Percentiles rank a stretch among this genome's conserved stretches.
These are phyloP conservation scores for Laticauda laticaudata DNA, from an alignment of 2,113 vertebrate species.

Conservation along the genomic window DNA sequence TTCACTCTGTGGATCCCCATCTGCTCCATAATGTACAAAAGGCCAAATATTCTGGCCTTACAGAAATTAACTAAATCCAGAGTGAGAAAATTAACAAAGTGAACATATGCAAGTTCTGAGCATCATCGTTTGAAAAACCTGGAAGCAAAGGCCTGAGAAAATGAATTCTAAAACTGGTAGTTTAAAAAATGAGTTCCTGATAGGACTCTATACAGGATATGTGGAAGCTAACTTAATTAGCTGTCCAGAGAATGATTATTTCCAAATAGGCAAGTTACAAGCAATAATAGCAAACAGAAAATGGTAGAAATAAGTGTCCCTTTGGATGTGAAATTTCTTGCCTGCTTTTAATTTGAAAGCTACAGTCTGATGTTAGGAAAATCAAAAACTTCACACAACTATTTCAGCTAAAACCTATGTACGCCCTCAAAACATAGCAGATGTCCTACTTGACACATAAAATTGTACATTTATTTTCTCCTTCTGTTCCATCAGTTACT, in stretches of 20 bases:
- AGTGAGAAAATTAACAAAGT: neutral
- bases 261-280: neutral
- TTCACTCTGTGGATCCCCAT: neutral
- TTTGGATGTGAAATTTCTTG: neutral
- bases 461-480: neutral
- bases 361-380: neutral
- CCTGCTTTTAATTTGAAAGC: neutral
- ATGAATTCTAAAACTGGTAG: neutral
- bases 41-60: neutral
- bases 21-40: neutral
- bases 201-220: neutral
- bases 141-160: neutral
- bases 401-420: neutral
- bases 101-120: neutral
- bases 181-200: neutral
- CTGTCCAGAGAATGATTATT: neutral
- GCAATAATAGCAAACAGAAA: neutral
- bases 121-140: neutral
- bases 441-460: neutral
- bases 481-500: neutral
- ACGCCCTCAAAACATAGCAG: neutral
- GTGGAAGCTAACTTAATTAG: neutral
- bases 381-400: neutral
- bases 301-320: neutral
- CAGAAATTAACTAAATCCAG: neutral